Evolutionary conservation across 2,113 vertebrate genomes (phyloP), one percentile per base, ranked within the genome.

Genomic region (Oreocharis arfaki): DNA sequence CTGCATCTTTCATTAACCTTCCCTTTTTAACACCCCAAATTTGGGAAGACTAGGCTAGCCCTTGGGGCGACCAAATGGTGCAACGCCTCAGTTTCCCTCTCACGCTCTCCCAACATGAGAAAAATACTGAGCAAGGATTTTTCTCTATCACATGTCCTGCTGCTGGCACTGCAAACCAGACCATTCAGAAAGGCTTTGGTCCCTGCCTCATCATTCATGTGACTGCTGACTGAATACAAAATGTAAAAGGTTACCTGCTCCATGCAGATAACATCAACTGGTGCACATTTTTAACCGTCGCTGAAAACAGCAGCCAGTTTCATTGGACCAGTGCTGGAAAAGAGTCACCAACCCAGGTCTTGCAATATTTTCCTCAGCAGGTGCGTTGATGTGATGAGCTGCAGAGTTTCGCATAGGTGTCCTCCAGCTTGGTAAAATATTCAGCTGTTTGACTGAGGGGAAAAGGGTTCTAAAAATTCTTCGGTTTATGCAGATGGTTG

Each of bases 201-300:
- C 65, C 28, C 7, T 69, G 74, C 84, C 92, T 94, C 84, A 50
- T 78, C 46, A 28, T 89, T 90, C 96, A 95, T 82, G 85, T 97
- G 96, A 93, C 95, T 96, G 93, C 94, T 96, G 95, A 94, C 83
- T 57, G 94, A 70, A 81, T 39, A 47, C 74, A 70, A 73, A 89
- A 57, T 30, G 42, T 33, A 28, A 53, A 88, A 52, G 55, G 94
- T 73, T 81, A 65, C 69, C 87, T 82, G 76, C 78, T 91, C 19
- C 1, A 7, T 13, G 35, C 90, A 88, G 95, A 95, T 97, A 95
- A 73, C 75, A 97, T 96, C 94, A 79, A 32, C 70, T n/a, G 18
- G 89, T 87, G 79, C 95, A 50, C 83, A 12, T 50, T 90, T 88
- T 77, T 79, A 95, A 86, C 87, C 16, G 24, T 61, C 14, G 28